A percentile compares a stretch with the other conserved stretches of the same genome.
Conservation (phyloP, 2,797 vertebrate species). For the Melanotaenia parkinsoni region DNA sequence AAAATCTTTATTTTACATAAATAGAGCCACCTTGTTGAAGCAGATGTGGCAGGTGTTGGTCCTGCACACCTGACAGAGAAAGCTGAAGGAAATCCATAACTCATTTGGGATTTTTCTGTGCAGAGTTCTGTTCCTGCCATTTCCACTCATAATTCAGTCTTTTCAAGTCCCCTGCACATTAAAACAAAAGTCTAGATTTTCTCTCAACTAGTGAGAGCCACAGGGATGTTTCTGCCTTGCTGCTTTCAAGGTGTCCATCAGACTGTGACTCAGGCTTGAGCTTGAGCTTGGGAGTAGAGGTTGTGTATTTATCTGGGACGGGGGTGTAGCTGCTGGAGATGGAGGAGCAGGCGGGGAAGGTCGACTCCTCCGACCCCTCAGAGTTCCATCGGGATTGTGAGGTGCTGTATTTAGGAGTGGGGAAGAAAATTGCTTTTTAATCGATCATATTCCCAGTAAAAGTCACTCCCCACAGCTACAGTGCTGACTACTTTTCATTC, state of each 20-base stretch:
- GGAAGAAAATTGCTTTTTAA: slow-evolving; percentile 76
- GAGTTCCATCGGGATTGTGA: slow-evolving; percentile 45
- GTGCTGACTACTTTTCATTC: slow-evolving; percentile 39
- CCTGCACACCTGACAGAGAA: slow-evolving; percentile 8
- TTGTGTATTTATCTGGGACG: not conserved
- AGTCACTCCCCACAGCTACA: slow-evolving; percentile 52
- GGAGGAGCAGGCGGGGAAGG: slow-evolving; percentile 15
- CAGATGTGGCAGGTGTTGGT: slow-evolving; percentile 12
- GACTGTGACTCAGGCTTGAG: slow-evolving; percentile 57
- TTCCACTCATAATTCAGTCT: slow-evolving; percentile 9
- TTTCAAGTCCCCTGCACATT: slow-evolving; percentile 25
- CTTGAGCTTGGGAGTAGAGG: slow-evolving; percentile 23
- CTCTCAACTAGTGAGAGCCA: slow-evolving; percentile 36
- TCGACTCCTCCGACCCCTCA: slow-evolving; percentile 34
- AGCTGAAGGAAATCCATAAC: slow-evolving; percentile 16
- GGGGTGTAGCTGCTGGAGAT: slow-evolving; percentile 9
- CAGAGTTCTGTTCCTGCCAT: slow-evolving; percentile 7
- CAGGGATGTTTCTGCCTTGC: slow-evolving; percentile 46
- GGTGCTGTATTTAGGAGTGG: slow-evolving; percentile 54
- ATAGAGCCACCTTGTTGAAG: not conserved
- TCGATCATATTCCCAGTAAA: slow-evolving; percentile 71
- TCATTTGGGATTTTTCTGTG: slow-evolving; percentile 12
- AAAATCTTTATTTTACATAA: not conserved
- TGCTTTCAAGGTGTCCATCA: slow-evolving; percentile 50
- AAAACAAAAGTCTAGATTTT: slow-evolving; percentile 47